Percentiles rank a stretch among this genome's conserved stretches.
These are phyloP conservation scores for Tinea trinotella DNA, from an alignment of 2,888 invertebrate genomes.

Conservation along the genomic window DNA sequence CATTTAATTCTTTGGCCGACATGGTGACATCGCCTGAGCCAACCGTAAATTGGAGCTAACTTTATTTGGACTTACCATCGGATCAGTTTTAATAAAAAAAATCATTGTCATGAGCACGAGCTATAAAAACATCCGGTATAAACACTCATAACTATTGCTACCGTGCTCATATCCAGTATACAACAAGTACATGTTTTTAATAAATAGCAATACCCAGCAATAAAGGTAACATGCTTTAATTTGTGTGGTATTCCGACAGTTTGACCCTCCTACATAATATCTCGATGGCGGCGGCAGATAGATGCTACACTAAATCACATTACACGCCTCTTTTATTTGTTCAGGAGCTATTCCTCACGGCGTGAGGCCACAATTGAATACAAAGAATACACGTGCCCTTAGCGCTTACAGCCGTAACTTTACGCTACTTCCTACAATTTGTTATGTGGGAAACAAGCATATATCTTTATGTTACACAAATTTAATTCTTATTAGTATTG, in stretches of 20 bases:
- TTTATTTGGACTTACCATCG: too few relatives aligned
- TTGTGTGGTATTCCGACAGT: neutral
- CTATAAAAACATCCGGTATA: too few relatives aligned
- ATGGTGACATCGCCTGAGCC: too few relatives aligned
- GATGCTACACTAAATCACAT: constrained; percentile 11
- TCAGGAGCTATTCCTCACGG: constrained; percentile 10
- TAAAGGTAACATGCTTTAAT: neutral
- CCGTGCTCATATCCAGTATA: too few relatives aligned
- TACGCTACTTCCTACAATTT: constrained; percentile 8
- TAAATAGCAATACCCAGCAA: neutral
- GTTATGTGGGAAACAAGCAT: constrained; percentile 8
- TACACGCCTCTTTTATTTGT: constrained; percentile 9
- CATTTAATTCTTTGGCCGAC: too few relatives aligned
- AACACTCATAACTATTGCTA: too few relatives aligned
- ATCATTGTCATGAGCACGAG: too few relatives aligned
- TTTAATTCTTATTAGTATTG: neutral
- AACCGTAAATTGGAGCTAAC: too few relatives aligned
- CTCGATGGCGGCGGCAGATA: neutral
- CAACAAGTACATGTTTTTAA: too few relatives aligned
- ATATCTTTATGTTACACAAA: neutral
- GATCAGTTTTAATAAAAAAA: too few relatives aligned
- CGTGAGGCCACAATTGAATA: constrained; percentile 15
- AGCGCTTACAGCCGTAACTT: constrained; percentile 15
- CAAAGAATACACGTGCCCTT: constrained; percentile 15
- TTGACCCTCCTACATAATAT: constrained; percentile 5